Evolutionary conservation across 2,888 invertebrate species (phyloP), one percentile per base, ranked within the genome.

Genomic region (Capitulum mitella): DNA sequence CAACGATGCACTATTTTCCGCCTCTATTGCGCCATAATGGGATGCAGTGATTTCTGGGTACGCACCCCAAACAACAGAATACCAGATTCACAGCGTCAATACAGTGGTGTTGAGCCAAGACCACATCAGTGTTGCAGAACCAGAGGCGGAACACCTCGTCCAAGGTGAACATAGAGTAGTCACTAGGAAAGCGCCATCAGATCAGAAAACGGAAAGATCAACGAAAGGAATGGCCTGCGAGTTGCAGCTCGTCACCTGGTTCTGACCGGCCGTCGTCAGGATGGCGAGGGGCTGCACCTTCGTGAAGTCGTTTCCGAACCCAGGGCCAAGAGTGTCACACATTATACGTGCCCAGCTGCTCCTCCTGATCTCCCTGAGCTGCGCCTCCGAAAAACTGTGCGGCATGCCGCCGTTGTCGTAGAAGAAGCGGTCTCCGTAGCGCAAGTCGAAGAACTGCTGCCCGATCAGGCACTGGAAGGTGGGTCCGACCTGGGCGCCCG

Each of bases 391-490:
- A 29, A 54, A 58, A 26, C 58, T 58, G 58, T 58, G 58, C 58
- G 58, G 6, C n/a, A 29, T 12, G 58, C 58, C 58, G 58, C 58
- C 58, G 58, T 58, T 58, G 58, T 58, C 58, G 58, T 58, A 58
- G 12, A 58, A 58, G 29, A 29, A 58, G 1, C 58, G 58, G 29
- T 58, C 58, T 26, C 58, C 58, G 10, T n/a, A 58, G n/a, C 58
- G 58, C 10, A 58, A 29, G 58, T 58, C 58, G 58, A 58, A 58
- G 58, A 58, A 58, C 58, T 58, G 58, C 58, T 58, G 58, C 10
- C 58, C 58, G 58, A 58, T 3, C 29, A 58, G 58, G 29, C 58
- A 58, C 58, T 58, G 58, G 58, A 58, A 58, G n/a, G 58, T 58
- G 58, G 58, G n/a, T 2, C 58, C 58, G 8, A 58, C n/a, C 58